Evolutionary conservation across 2,113 vertebrate genomes (phyloP), one percentile per base, ranked within the genome.

Genomic region (Antechinus stuartii): DNA sequence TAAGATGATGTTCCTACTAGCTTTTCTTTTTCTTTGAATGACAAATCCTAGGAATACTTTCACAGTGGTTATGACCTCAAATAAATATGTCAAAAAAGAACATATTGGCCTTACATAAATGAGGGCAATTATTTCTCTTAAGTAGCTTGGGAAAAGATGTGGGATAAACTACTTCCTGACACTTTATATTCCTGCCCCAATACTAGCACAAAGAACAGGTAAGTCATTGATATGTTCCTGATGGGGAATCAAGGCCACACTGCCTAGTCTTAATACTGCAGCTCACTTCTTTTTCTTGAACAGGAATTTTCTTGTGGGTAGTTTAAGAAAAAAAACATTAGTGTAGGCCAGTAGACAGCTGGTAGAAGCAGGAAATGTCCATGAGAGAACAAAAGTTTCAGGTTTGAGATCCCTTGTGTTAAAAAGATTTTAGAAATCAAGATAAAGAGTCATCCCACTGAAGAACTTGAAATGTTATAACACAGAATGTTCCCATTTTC

Each of bases 51-150:
- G 19, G n/a, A 91, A 84, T 91, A 95, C 30, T 97, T 76, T 76
- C 91, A 92, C 26, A 57, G 53, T 55, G 54, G 50, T 94, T 94
- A 68, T 89, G 25, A 27, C 46, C 95, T 94, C 92, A 46, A 95
- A 92, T 92, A 91, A 97, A 90, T 50, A 93, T 94, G 30, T 91
- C 84, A 93, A 27, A 47, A 91, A 56, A 94, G 90, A 98, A 97
- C 50, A 95, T n/a, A 89, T 27, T 4, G 3, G 35, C 8, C 19
- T 91, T 93, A 91, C n/a, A 96, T 96, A 95, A 97, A 91, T 16
- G 91, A 95, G 52, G 91, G 76, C 91, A 56, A 84, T 42, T 93
- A 47, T 91, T 84, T 84, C 47, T 68, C 46, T 94, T 12, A 57
- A 25, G 30, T 89, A 54, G 68, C 56, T 91, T 35, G 2, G 61